Base-by-base conservation (phyloP, 2,888 invertebrate species). In the Lasioglossum vierecki region DNA sequence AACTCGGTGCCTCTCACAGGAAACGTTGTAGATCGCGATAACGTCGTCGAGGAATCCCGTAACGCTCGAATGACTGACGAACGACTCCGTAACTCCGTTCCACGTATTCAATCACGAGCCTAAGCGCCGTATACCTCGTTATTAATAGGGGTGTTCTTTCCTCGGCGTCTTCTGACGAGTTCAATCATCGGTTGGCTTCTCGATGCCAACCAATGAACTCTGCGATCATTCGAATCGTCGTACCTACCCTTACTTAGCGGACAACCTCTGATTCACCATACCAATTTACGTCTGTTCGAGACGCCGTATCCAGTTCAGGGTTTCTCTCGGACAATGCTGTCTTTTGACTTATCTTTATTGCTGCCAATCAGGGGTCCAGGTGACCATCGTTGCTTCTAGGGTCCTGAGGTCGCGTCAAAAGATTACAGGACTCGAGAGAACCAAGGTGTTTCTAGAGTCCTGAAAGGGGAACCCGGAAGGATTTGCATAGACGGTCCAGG, bases 401-500 rank as follows among this genome's bases (percentile, higher is more conserved):
- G 2, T 53, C 53, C 53, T 18, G 22, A 53, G 53, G 53, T 53
- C 22, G 53, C 53, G 53, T 53, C 53, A 5, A 53, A 74, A 63
- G 84, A 78, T 84, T 78, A 84, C 41, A 49, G 30, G 60, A 60
- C 26, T 0, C 53, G 46, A 2, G n/a, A n/a, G 70, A 82, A 2
- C 46, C 49, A 84, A 77, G 77, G 46, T 60, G 70, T 60, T 74
- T 1, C 71, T 15, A 74, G 39, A 57, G n/a, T 41, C 39, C 22
- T 30, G n/a, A 35, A 53, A 79, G 53, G 79, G 79, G 75, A 35
- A 30, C 66, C 30, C 26, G n/a, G 0, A 44, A 41, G 68, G 71
- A 90, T 89, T 89, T 86, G 86, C 88, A 90, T 89, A 84, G 79
- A 63, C 15, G 84, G 73, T 75, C 81, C 90, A 87, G 90, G 88